A percentile compares a stretch with the other conserved stretches of the same genome.
phyloP scores from a whole-genome alignment of 2,888 invertebrate species.

The Mythimna albipuncta region DNA sequence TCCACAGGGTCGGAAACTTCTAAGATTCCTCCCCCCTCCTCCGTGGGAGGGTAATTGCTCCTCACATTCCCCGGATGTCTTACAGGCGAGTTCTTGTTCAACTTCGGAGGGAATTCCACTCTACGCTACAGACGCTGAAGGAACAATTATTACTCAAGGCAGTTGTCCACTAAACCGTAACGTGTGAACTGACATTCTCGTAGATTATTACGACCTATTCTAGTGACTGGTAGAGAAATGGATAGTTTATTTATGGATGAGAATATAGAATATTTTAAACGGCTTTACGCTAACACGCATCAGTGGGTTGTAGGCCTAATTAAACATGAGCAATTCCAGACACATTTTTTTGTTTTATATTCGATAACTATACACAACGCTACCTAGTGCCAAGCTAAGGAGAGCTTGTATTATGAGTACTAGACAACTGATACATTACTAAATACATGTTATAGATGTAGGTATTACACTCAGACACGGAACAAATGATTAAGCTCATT shows the following conservation, averaged over 20 bases:
- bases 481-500: too few species aligned
- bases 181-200: slow-evolving; percentile 46
- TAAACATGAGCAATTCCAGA: slow-evolving; percentile 20
- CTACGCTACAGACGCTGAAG: slow-evolving; percentile 55
- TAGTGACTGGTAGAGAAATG: slow-evolving; percentile 18
- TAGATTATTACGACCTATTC: slow-evolving; percentile 17
- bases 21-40: slow-evolving; percentile 74
- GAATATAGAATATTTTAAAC: slow-evolving; percentile 1
- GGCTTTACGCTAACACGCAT: slow-evolving; percentile 17
- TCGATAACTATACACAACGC: too few species aligned
- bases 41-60: slow-evolving; percentile 73
- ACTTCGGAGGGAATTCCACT: slow-evolving; percentile 65
- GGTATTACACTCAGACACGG: too few species aligned
- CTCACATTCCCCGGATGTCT: slow-evolving; percentile 85
- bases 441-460: too few species aligned
- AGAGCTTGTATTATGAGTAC: too few species aligned
- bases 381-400: too few species aligned
- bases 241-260: slow-evolving; percentile 1
- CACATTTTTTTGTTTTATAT: too few species aligned
- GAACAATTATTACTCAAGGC: slow-evolving; percentile 60
- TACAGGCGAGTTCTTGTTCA: slow-evolving; percentile 74
- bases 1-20: slow-evolving; percentile 85
- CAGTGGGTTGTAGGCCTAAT: slow-evolving; percentile 37
- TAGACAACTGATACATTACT: too few species aligned
- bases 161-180: slow-evolving; percentile 47